phyloP scores from a whole-genome alignment of 2,113 vertebrate species.

The Gasterosteus nipponicus region DNA sequence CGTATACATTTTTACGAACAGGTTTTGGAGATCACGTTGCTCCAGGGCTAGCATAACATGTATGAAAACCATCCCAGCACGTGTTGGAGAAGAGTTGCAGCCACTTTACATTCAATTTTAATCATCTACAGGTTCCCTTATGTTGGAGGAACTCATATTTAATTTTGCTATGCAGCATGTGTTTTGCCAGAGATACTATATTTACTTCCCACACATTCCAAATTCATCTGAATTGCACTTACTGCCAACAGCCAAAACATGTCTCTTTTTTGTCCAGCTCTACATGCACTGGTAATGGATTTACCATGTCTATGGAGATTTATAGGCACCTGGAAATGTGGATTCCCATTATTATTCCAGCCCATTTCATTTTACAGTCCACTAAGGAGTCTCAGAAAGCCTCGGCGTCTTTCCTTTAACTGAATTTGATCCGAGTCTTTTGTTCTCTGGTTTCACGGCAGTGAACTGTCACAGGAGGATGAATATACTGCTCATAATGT shows the following conservation, averaged over 20 bases:
- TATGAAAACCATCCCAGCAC: slow-evolving; percentile 14
- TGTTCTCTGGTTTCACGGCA: background rate
- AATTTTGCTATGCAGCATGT: slow-evolving; percentile 6
- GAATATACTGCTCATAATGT: background rate
- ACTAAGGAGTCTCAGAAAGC: slow-evolving; percentile 16
- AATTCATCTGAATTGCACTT: slow-evolving; percentile 20
- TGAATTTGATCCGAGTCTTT: background rate
- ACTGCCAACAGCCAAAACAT: slow-evolving; percentile 34
- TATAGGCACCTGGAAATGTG: slow-evolving; percentile 60
- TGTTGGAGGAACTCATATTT: background rate
- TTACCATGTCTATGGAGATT: slow-evolving; percentile 63
- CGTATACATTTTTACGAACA: too few relatives aligned
- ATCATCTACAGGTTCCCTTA: background rate
- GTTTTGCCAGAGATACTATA: background rate
- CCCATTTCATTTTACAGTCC: slow-evolving; percentile 20
- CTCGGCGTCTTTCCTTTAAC: background rate
- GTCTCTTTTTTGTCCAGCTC: slow-evolving; percentile 11
- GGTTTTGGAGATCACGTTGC: too few relatives aligned
- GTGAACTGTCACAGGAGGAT: background rate
- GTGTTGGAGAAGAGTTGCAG: slow-evolving; percentile 8
- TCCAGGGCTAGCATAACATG: slow-evolving; percentile 29
- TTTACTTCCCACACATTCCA: slow-evolving; percentile 11
- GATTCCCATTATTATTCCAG: slow-evolving; percentile 36
- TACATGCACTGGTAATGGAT: slow-evolving; percentile 50
- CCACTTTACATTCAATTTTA: background rate